Conservation (phyloP, 2,797 vertebrate genomes). For the Micropoecilia bifurca region DNA sequence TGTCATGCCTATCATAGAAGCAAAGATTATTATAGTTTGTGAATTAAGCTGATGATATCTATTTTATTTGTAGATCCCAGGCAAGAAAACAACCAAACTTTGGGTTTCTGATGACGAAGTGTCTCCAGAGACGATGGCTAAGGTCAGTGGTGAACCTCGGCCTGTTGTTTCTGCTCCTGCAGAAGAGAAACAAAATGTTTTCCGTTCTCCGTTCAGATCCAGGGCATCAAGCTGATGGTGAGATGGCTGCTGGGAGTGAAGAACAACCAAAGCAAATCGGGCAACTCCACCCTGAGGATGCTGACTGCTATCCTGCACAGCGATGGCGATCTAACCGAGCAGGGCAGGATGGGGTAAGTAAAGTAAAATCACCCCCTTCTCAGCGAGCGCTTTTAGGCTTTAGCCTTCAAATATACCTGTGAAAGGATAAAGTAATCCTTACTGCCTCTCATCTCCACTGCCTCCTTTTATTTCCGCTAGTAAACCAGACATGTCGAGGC, state of each 20-base stretch:
- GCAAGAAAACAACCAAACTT: constrained; percentile 98
- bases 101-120: constrained; percentile 98
- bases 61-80: constrained; percentile 83
- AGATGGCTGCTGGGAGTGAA: constrained; percentile 98
- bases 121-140: constrained; percentile 93
- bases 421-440: constrained; percentile 3
- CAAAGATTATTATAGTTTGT: neutral
- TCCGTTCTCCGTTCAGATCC: constrained; percentile 82
- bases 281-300: constrained; percentile 94
- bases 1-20: neutral
- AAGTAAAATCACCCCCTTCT: neutral
- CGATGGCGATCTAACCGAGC: constrained; percentile 96
- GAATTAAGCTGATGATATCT: neutral
- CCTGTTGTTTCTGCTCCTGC: neutral
- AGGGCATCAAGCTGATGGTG: constrained; percentile 99
- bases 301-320: constrained; percentile 96
- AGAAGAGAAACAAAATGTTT: neutral
- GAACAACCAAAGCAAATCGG: constrained; percentile 98
- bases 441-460: neutral
- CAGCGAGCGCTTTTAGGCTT: neutral
- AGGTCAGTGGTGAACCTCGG: constrained; percentile 80
- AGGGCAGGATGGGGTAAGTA: constrained; percentile 93
- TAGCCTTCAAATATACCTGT: neutral
- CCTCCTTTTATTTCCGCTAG: constrained; percentile 66
- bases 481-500: constrained; percentile 97